Conservation (phyloP, 2,888 invertebrate genomes). For the Andrena trimmerana region DNA sequence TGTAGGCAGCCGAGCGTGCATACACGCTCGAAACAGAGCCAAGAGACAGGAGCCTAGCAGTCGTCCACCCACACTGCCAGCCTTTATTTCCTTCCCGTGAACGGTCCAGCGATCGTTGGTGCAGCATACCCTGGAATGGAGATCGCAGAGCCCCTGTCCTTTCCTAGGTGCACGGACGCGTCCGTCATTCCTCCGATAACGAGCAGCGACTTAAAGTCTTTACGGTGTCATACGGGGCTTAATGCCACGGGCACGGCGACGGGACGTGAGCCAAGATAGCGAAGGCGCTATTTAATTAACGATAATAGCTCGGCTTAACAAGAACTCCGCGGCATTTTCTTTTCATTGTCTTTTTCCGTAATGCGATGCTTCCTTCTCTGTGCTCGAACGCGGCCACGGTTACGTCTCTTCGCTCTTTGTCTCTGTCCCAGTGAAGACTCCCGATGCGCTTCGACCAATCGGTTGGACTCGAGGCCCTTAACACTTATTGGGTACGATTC, state of each 20-base stretch:
- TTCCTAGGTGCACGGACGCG: constrained; percentile 51
- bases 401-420: constrained; percentile 37
- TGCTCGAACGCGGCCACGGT: constrained; percentile 31
- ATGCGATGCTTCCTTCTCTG: constrained; percentile 58
- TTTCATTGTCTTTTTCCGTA: constrained; percentile 78
- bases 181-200: constrained; percentile 72
- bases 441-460: constrained; percentile 28
- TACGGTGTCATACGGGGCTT: constrained; percentile 72
- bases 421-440: constrained; percentile 24
- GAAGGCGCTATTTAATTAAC: constrained; percentile 79
- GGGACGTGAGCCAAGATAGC: constrained; percentile 71
- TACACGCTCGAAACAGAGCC: not conserved
- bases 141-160: constrained; percentile 46
- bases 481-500: constrained; percentile 17
- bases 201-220: constrained; percentile 71
- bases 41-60: not conserved
- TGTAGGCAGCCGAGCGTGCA: not conserved
- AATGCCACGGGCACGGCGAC: constrained; percentile 70
- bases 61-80: not conserved
- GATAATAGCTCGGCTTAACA: constrained; percentile 77
- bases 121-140: constrained; percentile 27
- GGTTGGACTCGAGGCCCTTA: constrained; percentile 14
- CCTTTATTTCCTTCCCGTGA: constrained; percentile 43
- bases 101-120: constrained; percentile 36
- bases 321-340: constrained; percentile 74